Conservation (phyloP, 2,113 vertebrate genomes). For the Thunnus thynnus region DNA sequence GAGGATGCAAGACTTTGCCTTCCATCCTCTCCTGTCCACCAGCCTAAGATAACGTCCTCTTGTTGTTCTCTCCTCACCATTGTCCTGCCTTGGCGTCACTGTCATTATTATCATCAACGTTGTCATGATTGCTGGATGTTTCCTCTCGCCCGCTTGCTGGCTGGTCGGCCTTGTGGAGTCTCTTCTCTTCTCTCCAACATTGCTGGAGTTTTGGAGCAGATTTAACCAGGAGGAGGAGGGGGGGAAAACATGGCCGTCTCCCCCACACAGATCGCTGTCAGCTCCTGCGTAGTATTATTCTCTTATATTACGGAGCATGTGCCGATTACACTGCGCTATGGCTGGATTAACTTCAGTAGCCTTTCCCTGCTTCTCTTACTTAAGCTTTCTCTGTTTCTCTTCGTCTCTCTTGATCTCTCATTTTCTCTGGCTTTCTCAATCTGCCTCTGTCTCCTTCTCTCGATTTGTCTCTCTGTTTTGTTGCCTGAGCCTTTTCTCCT, state of each 20-base stretch:
- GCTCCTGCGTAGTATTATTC: conserved; percentile 67
- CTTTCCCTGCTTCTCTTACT: conserved; percentile 55
- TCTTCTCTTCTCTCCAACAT: conserved; percentile 64
- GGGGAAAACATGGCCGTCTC: conserved; percentile 63
- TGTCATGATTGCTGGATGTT: conserved; percentile 34
- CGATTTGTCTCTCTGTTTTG: conserved; percentile 67
- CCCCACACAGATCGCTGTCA: conserved; percentile 58
- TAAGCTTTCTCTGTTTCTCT: conserved; percentile 44
- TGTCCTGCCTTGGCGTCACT: conserved; percentile 45
- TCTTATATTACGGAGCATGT: conserved; percentile 57
- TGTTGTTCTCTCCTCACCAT: conserved; percentile 56
- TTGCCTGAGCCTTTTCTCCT: conserved; percentile 62
- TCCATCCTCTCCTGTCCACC: conserved; percentile 34
- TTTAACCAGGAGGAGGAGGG: conserved; percentile 51
- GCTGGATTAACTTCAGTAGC: conserved; percentile 68
- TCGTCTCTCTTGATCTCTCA: conserved; percentile 51
- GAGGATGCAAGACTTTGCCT: conserved; percentile 16
- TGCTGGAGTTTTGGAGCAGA: conserved; percentile 65
- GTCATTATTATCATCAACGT: conserved; percentile 51
- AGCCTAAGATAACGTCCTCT: conserved; percentile 31
- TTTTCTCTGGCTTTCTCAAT: conserved; percentile 59
- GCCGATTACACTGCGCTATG: conserved; percentile 39
- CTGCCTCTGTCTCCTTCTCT: conserved; percentile 63
- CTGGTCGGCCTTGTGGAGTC: conserved; percentile 64
- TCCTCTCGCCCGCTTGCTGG: conserved; percentile 50